Evolutionary conservation across 2,888 invertebrate species (phyloP).

Genomic region (Elysia crispata): DNA sequence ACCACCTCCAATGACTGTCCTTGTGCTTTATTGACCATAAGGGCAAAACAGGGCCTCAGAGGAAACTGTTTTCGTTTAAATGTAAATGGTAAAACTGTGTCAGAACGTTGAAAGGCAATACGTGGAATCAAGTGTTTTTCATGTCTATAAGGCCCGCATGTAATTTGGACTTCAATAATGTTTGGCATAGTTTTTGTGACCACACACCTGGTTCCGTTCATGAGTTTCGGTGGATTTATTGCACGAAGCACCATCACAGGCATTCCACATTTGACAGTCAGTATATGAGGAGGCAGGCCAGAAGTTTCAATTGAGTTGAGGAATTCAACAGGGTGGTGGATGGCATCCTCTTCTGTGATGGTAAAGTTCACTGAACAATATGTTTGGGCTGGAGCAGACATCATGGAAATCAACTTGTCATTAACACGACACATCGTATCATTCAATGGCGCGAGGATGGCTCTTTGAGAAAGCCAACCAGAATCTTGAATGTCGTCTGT

Average conservation of each 20-base stretch:
- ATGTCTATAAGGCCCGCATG: not conserved
- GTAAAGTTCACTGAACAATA: not conserved
- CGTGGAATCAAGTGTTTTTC: no score
- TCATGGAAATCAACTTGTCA: not conserved
- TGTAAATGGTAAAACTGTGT: no score
- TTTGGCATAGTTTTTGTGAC: not conserved
- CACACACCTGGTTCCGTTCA: constrained; percentile 10
- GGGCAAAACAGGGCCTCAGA: no score
- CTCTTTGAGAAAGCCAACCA: not conserved
- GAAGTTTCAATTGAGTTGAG: constrained; percentile 11
- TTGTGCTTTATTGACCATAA: no score
- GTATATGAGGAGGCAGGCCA: constrained; percentile 2
- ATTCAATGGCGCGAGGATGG: constrained; percentile 9
- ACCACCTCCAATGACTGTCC: no score
- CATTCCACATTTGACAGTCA: not conserved
- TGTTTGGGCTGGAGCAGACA: not conserved
- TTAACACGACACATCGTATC: not conserved
- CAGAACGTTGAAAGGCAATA: no score
- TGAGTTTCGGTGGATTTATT: constrained; percentile 13
- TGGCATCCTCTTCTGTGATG: constrained; percentile 3
- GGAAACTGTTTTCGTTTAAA: no score
- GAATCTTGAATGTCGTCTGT: not conserved
- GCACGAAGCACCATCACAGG: constrained; percentile 12
- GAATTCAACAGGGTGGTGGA: constrained; percentile 1
- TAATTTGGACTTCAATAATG: not conserved